Evolutionary conservation across 1,140 invertebrate genomes (phyloP), one percentile per base, ranked within the genome.

Genomic region (Venturia canescens): DNA sequence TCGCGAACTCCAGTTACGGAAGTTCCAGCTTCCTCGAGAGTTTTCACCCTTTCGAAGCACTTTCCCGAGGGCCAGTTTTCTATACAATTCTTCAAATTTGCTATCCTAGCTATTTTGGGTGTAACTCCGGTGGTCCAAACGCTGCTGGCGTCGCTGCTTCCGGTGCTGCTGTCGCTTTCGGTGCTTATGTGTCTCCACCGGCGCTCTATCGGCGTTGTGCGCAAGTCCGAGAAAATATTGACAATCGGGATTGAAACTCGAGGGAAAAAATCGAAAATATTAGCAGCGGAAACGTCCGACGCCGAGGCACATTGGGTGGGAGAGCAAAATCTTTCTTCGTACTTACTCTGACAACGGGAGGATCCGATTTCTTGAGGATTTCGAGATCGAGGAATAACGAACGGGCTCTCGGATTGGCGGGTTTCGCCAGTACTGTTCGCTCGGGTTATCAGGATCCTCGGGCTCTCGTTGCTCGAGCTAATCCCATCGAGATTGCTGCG

Each of bases 381-480:
- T 66, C 23, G 60, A 66, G 23, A 23, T 66, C 13, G 5, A 44
- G 38, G 38, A 44, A 44, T 13, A 44, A 53, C n/a, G 50, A 53
- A 4, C 1, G 50, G 50, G n/a, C n/a, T 53, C n/a, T 21, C 50
- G 80, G 88, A 87, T 31, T 89, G 88, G 57, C 88, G 88, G 80
- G 94, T 94, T 84, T 96, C 66, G 23, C 75, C 95, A 84, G 95
- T 94, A 53, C 95, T 95, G 90, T 94, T 94, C 1, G 95, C 94
- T 80, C 94, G 88, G 2, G 95, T 95, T 71, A 96, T 95, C 1
- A 95, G 92, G 29, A 96, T 96, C 70, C 93, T 92, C 16, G 95
- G 95, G 18, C 94, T 95, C 70, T 92, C 38, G 38, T 92, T 81
- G 92, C 91, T 7, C 93, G 88, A 84, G 92, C 38, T 11, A 44